Conservation (phyloP, 2,797 vertebrate species). For the Tapera naevia region DNA sequence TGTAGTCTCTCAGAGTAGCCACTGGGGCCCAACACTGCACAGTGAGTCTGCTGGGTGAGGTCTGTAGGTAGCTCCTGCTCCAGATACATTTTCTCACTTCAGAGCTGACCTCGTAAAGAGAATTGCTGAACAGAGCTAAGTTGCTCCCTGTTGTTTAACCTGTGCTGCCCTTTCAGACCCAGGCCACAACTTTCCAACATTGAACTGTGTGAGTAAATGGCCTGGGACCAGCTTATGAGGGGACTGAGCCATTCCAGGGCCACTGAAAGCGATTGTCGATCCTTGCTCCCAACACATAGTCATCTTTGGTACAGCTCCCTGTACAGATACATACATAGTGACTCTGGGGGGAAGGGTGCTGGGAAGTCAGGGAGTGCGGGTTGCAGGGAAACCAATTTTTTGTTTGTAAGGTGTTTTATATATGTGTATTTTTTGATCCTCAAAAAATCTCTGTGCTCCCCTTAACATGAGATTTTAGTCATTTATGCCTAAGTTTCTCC, state of each 20-base stretch:
- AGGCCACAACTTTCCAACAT: neutral
- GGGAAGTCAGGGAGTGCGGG: too few relatives aligned
- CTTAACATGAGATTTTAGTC: conserved; percentile 24
- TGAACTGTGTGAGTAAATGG: neutral
- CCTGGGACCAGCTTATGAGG: neutral
- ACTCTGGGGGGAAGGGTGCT: neutral
- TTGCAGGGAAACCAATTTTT: neutral
- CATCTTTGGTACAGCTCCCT: conserved; percentile 38
- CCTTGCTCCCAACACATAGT: neutral
- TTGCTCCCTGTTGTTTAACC: neutral
- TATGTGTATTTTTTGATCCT: conserved; percentile 43
- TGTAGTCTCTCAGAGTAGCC: neutral
- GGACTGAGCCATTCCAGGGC: conserved; percentile 11
- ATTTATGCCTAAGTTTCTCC: conserved; percentile 16
- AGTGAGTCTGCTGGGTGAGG: neutral
- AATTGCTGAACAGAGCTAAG: neutral
- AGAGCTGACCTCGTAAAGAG: neutral
- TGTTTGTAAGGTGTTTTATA: conserved; percentile 36
- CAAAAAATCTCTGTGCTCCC: conserved; percentile 19
- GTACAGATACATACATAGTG: neutral
- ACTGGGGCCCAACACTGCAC: neutral
- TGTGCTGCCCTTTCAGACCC: neutral
- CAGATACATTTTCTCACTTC: neutral
- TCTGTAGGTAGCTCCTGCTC: neutral
- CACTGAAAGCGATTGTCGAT: neutral